Conservation (phyloP, 2,797 vertebrate genomes). For the Spinibarbus caldwelli region DNA sequence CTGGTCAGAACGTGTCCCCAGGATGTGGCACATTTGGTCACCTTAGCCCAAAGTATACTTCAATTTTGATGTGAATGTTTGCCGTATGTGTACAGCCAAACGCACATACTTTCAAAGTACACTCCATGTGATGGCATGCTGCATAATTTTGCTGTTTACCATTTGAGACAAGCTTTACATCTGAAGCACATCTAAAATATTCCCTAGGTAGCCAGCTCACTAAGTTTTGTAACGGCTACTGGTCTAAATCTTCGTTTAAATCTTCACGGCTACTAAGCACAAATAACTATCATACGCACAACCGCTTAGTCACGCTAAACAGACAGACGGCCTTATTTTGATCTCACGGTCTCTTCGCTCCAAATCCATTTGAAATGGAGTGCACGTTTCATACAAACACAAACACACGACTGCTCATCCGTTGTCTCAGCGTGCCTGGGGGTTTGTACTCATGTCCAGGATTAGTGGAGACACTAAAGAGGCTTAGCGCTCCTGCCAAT, state of each 20-base stretch:
- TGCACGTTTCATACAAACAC: neutral
- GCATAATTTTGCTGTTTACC: neutral
- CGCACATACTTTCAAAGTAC: neutral
- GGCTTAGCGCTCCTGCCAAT: conserved; percentile 38
- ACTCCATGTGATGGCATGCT: neutral
- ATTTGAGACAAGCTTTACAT: neutral
- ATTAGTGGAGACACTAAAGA: conserved; percentile 58
- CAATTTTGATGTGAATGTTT: neutral
- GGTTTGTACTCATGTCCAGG: conserved; percentile 39
- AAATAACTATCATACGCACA: neutral
- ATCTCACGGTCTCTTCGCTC: neutral
- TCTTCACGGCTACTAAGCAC: neutral
- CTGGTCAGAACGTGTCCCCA: no score
- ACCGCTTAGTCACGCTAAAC: neutral
- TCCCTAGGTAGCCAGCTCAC: neutral
- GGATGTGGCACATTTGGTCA: no score
- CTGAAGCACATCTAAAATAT: neutral
- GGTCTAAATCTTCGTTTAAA: neutral
- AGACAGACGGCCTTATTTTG: conserved; percentile 8
- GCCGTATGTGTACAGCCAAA: neutral
- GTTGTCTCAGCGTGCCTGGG: conserved; percentile 8
- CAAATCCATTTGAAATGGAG: conserved; percentile 11
- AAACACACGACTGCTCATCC: neutral
- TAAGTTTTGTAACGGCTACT: neutral
- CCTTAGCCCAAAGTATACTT: neutral